phyloP scores from a whole-genome alignment of 1,140 invertebrate genomes.

The Lepidurus arcticus region DNA sequence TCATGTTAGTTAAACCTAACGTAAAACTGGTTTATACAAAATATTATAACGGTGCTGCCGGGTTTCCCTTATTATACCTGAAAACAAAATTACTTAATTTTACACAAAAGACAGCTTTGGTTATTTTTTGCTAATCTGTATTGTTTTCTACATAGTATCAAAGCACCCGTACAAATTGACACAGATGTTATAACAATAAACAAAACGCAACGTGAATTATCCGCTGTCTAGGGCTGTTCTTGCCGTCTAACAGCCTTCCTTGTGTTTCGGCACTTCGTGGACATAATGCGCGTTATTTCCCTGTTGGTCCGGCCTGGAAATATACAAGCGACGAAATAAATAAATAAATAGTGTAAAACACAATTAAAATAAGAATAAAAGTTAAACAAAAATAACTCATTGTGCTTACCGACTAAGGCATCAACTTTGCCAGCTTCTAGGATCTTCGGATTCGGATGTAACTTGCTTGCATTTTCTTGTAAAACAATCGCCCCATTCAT shows the following conservation, averaged over 20 bases:
- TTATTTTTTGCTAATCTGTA: not conserved
- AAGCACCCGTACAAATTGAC: not conserved
- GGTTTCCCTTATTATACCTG: not conserved
- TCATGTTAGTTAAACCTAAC: no score
- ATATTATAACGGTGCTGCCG: not conserved
- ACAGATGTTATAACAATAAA: not conserved
- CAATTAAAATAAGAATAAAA: no score
- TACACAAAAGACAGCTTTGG: not conserved
- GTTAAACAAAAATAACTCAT: no score
- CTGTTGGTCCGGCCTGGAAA: not conserved
- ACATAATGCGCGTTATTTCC: not conserved
- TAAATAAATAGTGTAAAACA: no score
- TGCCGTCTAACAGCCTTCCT: not conserved
- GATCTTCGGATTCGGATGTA: not conserved
- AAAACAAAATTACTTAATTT: slow-evolving; percentile 3
- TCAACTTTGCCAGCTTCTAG: slow-evolving; percentile 1
- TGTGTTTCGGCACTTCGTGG: not conserved
- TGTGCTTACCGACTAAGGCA: not conserved
- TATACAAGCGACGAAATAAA: not conserved
- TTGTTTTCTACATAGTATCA: not conserved
- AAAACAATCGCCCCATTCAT: not conserved
- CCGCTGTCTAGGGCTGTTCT: not conserved
- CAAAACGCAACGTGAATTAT: not conserved
- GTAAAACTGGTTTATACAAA: not conserved
- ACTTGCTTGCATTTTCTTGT: not conserved